Percentiles rank a stretch among this genome's conserved stretches.
These are phyloP conservation scores for Drosophila mayaguana DNA, from an alignment of 2,888 invertebrate species.

Conservation along the genomic window DNA sequence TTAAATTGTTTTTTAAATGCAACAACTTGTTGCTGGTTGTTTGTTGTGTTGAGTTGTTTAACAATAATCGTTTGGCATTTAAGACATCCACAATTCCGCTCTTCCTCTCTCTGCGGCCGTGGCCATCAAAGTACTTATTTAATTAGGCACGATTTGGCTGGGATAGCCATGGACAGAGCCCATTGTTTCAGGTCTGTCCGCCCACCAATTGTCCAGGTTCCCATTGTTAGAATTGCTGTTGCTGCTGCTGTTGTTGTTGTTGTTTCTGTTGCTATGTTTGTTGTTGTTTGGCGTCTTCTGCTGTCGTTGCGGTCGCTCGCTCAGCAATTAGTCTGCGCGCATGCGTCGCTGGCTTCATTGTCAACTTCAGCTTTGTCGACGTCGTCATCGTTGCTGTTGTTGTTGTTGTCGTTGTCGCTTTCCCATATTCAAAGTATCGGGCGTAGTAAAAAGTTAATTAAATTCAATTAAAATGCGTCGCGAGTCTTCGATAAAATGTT, in stretches of 20 bases:
- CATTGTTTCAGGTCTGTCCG: slow-evolving; percentile 53
- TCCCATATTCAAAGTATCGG: slow-evolving; percentile 79
- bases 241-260: slow-evolving; percentile 36
- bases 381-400: slow-evolving; percentile 26
- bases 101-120: slow-evolving; percentile 9
- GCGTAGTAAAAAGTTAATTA: slow-evolving; percentile 74
- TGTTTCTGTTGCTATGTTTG: slow-evolving; percentile 23
- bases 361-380: slow-evolving; percentile 53
- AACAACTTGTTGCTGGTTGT: slow-evolving; percentile 1
- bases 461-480: slow-evolving; percentile 80
- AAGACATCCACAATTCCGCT: slow-evolving; percentile 5
- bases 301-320: slow-evolving; percentile 9
- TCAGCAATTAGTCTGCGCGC: slow-evolving; percentile 78
- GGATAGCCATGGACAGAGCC: slow-evolving; percentile 18
- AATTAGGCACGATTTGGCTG: slow-evolving; percentile 42
- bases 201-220: slow-evolving; percentile 40
- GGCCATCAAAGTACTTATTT: slow-evolving; percentile 35
- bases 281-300: slow-evolving; percentile 13
- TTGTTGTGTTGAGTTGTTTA: background rate
- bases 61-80: slow-evolving; percentile 23
- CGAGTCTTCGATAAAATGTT: slow-evolving; percentile 80
- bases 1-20: slow-evolving; percentile 1
- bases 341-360: slow-evolving; percentile 77
- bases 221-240: slow-evolving; percentile 49
- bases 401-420: slow-evolving; percentile 42